A percentile compares a stretch with the other conserved stretches of the same genome.
phyloP scores from a whole-genome alignment of 1,140 invertebrate species.

The Phthorimaea operculella region DNA sequence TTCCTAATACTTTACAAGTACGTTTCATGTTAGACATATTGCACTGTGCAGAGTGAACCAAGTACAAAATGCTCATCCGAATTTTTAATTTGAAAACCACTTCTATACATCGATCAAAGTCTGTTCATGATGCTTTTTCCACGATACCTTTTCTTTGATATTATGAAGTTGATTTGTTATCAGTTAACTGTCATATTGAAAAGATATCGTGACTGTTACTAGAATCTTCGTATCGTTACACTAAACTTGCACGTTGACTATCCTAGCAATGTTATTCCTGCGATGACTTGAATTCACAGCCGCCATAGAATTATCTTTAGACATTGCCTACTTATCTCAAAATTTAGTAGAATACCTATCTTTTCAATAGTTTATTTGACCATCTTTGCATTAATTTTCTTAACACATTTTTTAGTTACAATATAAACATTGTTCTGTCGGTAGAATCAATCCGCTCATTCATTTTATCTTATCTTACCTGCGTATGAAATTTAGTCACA shows the following conservation, averaged over 20 bases:
- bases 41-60: conserved; percentile 25
- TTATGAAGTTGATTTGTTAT: not conserved
- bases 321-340: no score
- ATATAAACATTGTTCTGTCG: no score
- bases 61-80: conserved; percentile 8
- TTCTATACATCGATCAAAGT: not conserved
- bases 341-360: no score
- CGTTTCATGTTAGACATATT: conserved; percentile 30
- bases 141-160: not conserved
- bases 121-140: not conserved
- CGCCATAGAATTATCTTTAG: not conserved
- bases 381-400: no score
- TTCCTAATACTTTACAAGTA: conserved; percentile 37
- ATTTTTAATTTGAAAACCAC: not conserved
- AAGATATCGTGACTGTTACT: not conserved
- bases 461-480: no score
- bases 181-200: not conserved
- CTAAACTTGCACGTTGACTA: not conserved
- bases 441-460: no score
- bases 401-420: no score
- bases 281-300: not conserved
- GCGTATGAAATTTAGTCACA: no score
- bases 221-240: not conserved
- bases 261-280: not conserved
- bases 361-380: no score